These are phyloP conservation scores for Orthonyx spaldingii DNA, from an alignment of 2,113 vertebrate genomes.

Conservation along the genomic window DNA sequence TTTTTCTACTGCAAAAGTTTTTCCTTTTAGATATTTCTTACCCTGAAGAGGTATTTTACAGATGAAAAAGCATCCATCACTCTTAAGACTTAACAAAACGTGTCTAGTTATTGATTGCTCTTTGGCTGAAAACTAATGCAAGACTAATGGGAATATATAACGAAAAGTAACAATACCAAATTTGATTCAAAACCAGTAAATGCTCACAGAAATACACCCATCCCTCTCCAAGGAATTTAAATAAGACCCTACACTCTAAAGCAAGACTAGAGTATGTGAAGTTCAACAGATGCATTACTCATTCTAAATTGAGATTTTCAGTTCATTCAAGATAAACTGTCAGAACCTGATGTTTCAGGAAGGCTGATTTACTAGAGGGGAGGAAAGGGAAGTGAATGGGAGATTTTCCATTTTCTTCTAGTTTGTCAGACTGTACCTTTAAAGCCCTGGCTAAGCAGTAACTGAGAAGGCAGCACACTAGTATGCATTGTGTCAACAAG, in stretches of 20 bases:
- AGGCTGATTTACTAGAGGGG: neutral
- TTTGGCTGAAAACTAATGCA: neutral
- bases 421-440: neutral
- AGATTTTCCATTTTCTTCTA: neutral
- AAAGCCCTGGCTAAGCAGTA: neutral
- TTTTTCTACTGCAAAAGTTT: neutral
- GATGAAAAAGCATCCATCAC: neutral
- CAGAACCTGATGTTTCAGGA: neutral
- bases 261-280: neutral
- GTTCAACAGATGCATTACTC: neutral
- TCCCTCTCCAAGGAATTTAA: neutral
- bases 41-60: neutral
- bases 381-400: neutral
- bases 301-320: neutral
- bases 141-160: neutral
- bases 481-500: neutral
- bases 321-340: neutral
- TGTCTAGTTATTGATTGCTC: neutral
- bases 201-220: neutral
- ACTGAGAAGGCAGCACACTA: neutral
- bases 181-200: neutral
- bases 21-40: neutral
- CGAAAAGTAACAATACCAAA: neutral
- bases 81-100: neutral
- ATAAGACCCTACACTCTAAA: neutral